Evolutionary conservation across 2,113 vertebrate genomes (phyloP), one percentile per base, ranked within the genome.

Genomic region (Gymnarchus niloticus): DNA sequence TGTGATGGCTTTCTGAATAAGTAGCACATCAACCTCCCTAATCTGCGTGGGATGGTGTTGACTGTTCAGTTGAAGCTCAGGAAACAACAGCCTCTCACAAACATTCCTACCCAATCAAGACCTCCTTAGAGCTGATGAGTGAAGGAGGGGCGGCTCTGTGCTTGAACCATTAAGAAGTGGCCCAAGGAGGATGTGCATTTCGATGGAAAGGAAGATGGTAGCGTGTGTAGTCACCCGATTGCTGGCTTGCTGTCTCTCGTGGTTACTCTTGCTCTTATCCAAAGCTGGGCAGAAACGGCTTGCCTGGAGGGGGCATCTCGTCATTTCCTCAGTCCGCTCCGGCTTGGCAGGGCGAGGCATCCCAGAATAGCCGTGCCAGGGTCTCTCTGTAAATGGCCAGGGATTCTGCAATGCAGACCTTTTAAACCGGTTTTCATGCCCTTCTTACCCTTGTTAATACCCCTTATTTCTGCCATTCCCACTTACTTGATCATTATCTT

Each of bases 241-340:
- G 44, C n/a, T 51, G 44, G 44, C 12, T 82, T 56, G 49, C 28
- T 23, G 10, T 33, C 14, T 52, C 81, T 54, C 2, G 17, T 37
- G 17, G 28, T n/a, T n/a, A 9, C 10, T 25, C 3, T 69, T 69
- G 25, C 28, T 82, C 56, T 82, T 28, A 17, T 52, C 25, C 52
- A 6, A 17, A 28, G 49, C 49, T 17, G 81, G 52, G 49, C 49
- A 21, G 81, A 48, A 51, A 28, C 48, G 48, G 6, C 46, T 51
- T n/a, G 23, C 23, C 48, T 51, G 46, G 46, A 25, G 88, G 83
- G 86, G 89, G n/a, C n/a, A n/a, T n/a, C 91, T 91, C 89, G 88
- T 93, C 91, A 93, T 85, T 92, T 93, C 92, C 93, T 92, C 83
- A 48, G 84, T 76, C 81, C 87, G 89, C 89, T 87, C 87, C 84